These are phyloP conservation scores for Temnopleurus reevesii DNA, from an alignment of 53 echinoderm and acorn worm genomes.

Conservation along the genomic window DNA sequence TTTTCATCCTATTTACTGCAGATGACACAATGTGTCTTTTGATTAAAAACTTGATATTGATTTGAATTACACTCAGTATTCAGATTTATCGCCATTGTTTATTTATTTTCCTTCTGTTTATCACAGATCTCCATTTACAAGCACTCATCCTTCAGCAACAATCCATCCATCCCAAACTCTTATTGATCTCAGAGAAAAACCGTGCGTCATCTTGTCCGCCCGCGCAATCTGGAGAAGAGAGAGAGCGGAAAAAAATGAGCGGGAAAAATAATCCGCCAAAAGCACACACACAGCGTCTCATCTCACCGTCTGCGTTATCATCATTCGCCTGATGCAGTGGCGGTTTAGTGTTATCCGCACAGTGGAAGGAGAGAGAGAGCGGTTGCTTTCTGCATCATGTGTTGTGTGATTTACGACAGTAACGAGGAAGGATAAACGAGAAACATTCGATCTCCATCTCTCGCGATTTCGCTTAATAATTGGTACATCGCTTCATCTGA, in stretches of 20 bases:
- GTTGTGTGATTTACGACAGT: background rate
- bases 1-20: too few species aligned
- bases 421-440: background rate
- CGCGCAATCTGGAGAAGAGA: background rate
- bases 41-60: too few species aligned
- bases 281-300: background rate
- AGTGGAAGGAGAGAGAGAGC: background rate
- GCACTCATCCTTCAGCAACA: background rate
- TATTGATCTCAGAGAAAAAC: background rate
- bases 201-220: conserved; percentile 31
- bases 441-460: background rate
- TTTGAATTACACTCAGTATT: too few species aligned
- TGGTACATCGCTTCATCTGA: background rate
- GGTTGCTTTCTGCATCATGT: background rate
- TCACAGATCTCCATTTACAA: conserved; percentile 19
- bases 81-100: too few species aligned
- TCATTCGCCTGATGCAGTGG: background rate
- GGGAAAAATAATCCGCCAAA: background rate
- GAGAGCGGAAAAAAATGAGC: background rate
- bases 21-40: too few species aligned
- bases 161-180: background rate
- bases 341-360: background rate
- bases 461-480: background rate
- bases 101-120: background rate
- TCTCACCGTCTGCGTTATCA: background rate